phyloP scores from a whole-genome alignment of 1,140 invertebrate species.

The Neodiprion virginianus region DNA sequence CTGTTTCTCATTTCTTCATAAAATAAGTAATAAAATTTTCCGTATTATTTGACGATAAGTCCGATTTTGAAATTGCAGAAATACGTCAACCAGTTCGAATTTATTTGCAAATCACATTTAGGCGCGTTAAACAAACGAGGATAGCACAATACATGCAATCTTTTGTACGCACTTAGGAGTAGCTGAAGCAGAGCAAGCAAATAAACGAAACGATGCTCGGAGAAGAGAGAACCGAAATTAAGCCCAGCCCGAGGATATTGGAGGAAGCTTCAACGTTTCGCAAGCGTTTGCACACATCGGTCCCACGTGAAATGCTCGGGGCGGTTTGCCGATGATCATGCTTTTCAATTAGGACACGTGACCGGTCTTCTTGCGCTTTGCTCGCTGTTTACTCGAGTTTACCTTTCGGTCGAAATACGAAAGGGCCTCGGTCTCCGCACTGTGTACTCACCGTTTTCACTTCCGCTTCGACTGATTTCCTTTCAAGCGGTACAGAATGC shows the following conservation, averaged over 20 bases:
- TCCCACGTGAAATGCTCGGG: slow-evolving; percentile 12
- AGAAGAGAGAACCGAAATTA: neutral
- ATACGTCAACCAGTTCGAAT: no score
- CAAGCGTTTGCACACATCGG: neutral
- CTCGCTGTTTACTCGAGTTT: neutral
- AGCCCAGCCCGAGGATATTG: neutral
- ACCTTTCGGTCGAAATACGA: neutral
- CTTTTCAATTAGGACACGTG: slow-evolving; percentile 26
- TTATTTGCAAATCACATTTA: no score
- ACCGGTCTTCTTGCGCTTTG: neutral
- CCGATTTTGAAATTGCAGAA: no score
- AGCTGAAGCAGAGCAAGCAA: no score
- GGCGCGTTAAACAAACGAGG: no score
- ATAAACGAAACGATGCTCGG: no score
- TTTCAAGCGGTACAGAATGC: neutral
- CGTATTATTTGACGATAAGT: no score
- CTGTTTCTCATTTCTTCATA: no score
- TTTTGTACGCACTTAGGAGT: no score
- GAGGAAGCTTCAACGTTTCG: neutral
- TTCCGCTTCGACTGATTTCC: neutral
- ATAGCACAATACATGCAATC: no score
- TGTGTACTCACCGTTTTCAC: neutral
- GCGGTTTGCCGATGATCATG: slow-evolving; percentile 7
- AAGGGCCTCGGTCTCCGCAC: neutral
- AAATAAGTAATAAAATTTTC: no score